Evolutionary conservation across 1,140 invertebrate genomes (phyloP).

Genomic region (Sarcophaga peregrina): DNA sequence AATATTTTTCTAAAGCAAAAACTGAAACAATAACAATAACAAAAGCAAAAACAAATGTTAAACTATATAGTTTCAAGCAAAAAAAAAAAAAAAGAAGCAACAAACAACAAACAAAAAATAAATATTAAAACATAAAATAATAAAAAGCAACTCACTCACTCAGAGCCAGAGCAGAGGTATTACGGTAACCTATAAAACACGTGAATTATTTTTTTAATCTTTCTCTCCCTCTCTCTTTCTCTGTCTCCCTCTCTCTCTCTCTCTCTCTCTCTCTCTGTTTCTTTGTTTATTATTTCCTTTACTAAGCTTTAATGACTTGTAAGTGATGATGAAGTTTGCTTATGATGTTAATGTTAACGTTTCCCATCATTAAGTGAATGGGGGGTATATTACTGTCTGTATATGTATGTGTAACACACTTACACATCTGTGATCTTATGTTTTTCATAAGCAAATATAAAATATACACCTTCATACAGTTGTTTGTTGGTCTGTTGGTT

Average conservation of each 20-base stretch:
- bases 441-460: neutral
- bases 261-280: neutral
- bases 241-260: neutral
- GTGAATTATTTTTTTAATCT: neutral
- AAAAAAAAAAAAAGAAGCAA: neutral
- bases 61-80: neutral
- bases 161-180: neutral
- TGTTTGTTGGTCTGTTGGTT: too few species aligned
- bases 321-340: neutral
- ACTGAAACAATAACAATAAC: neutral
- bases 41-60: constrained; percentile 14
- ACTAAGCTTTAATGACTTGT: neutral
- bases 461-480: neutral
- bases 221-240: too few species aligned
- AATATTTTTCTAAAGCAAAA: neutral
- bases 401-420: neutral
- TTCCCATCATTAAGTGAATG: too few species aligned
- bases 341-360: neutral
- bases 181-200: constrained; percentile 12
- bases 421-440: too few species aligned
- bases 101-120: neutral
- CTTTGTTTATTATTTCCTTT: neutral
- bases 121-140: constrained; percentile 1
- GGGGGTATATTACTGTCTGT: too few species aligned
- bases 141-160: neutral